Conservation (phyloP, 2,888 invertebrate species). For the Antheraea yamamai region DNA sequence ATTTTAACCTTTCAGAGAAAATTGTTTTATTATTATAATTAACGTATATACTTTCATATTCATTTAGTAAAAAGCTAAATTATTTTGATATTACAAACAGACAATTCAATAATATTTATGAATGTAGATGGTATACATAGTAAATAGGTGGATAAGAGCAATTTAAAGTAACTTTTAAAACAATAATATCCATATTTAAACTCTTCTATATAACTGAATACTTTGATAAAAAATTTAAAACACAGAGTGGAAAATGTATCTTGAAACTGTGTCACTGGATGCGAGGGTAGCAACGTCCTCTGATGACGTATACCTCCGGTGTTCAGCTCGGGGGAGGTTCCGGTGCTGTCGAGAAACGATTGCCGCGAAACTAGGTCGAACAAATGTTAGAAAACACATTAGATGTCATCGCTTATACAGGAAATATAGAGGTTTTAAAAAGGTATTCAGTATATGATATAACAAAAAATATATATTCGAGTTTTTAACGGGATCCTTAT, state of each 20-base stretch:
- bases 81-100: no score
- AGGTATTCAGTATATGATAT: no score
- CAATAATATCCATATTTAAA: not conserved
- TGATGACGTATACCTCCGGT: constrained; percentile 9
- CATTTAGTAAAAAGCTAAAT: no score
- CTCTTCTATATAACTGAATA: not conserved
- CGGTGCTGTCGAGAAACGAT: not conserved
- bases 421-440: not conserved
- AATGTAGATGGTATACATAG: not conserved
- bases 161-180: not conserved
- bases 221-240: not conserved
- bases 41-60: no score
- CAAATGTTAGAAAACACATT: constrained; percentile 1
- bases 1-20: no score
- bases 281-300: not conserved
- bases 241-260: not conserved
- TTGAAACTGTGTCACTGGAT: constrained; percentile 5
- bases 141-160: not conserved
- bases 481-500: no score
- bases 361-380: constrained; percentile 6
- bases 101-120: not conserved
- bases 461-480: no score
- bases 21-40: no score
- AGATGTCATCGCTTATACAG: not conserved
- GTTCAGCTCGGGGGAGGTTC: not conserved